Evolutionary conservation across 2,888 invertebrate genomes (phyloP).

Genomic region (Tiliacea aurago): DNA sequence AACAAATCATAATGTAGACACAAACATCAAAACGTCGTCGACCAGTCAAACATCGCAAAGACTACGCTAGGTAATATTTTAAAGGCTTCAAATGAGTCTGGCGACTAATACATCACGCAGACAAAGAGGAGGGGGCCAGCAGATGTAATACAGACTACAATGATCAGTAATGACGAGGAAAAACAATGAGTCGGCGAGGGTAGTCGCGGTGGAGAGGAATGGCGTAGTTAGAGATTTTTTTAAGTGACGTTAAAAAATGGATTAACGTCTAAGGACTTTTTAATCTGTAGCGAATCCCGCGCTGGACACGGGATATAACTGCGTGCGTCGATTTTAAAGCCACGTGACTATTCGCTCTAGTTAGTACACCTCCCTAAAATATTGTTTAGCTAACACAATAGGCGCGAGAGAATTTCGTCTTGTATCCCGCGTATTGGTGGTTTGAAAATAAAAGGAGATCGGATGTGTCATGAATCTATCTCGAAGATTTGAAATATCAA

Average conservation of each 20-base stretch:
- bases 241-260: background rate
- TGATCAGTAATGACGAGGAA: constrained; percentile 40
- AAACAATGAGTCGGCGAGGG: constrained; percentile 40
- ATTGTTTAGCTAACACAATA: no score
- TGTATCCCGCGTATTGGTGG: no score
- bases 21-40: constrained; percentile 28
- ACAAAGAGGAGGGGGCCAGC: constrained; percentile 52
- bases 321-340: no score
- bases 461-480: no score
- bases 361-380: no score
- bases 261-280: background rate
- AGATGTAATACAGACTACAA: constrained; percentile 50
- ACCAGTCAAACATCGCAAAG: constrained; percentile 41
- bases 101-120: constrained; percentile 71
- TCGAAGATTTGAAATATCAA: no score
- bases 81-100: constrained; percentile 63
- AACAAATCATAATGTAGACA: background rate
- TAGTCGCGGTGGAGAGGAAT: constrained; percentile 3
- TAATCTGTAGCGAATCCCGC: no score
- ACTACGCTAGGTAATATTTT: constrained; percentile 59
- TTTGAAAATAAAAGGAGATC: no score
- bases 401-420: no score
- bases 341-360: no score
- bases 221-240: constrained; percentile 4
- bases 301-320: no score